Conservation (phyloP, 2,797 vertebrate genomes). For the Schizopygopsis pylzovi region DNA sequence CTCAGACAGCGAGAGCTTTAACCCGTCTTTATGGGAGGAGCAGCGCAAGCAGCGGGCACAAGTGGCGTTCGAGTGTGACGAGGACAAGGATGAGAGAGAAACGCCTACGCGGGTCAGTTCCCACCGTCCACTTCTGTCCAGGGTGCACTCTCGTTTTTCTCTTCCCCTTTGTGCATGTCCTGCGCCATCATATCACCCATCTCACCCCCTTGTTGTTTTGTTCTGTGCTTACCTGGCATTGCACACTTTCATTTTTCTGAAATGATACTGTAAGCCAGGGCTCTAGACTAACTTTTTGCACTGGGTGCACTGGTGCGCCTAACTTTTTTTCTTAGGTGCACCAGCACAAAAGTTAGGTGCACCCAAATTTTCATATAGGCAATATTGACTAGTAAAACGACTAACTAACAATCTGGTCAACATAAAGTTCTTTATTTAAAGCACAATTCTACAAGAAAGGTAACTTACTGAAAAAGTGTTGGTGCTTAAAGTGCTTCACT, state of each 20-base stretch:
- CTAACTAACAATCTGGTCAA: too few species aligned
- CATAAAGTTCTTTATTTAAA: too few species aligned
- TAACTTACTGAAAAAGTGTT: too few species aligned
- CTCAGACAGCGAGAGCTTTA: constrained; percentile 98
- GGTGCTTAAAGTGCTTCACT: too few species aligned
- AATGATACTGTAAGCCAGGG: not conserved
- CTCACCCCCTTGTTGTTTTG: not conserved
- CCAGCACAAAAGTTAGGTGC: too few species aligned
- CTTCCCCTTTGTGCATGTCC: constrained; percentile 17
- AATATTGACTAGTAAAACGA: too few species aligned
- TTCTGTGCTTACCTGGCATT: not conserved
- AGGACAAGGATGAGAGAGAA: constrained; percentile 97
- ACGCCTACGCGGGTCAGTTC: constrained; percentile 88
- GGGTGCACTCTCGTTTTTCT: constrained; percentile 14
- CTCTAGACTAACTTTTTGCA: too few species aligned
- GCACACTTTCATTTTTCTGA: not conserved
- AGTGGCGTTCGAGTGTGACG: constrained; percentile 98
- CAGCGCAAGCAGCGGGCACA: constrained; percentile 96
- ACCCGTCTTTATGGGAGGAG: constrained; percentile 96
- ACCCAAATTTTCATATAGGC: too few species aligned
- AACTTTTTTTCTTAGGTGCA: too few species aligned
- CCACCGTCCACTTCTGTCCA: constrained; percentile 7
- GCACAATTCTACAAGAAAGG: too few species aligned
- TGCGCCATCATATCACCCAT: not conserved
- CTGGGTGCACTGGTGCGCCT: too few species aligned